phyloP scores from a whole-genome alignment of 2,113 vertebrate species.

The Phoenicopterus ruber region DNA sequence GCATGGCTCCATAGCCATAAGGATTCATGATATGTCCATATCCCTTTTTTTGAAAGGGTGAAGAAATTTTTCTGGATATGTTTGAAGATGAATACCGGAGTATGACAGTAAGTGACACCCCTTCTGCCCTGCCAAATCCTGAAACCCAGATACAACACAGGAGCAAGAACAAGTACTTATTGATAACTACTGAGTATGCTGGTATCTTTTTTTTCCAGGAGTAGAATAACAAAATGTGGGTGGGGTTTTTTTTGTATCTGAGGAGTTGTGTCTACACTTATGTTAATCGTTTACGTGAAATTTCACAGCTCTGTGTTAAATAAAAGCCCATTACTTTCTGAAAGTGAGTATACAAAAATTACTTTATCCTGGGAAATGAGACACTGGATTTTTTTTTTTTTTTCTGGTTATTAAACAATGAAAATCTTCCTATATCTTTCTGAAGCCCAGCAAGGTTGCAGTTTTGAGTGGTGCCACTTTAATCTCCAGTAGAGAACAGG shows the following conservation, averaged over 20 bases:
- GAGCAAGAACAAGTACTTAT: not conserved
- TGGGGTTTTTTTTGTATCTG: not conserved
- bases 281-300: not conserved
- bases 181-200: not conserved
- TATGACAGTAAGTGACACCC: slow-evolving; percentile 86
- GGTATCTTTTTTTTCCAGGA: not conserved
- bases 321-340: not conserved
- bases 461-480: not conserved
- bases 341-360: not conserved
- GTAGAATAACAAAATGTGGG: not conserved
- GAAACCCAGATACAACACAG: not conserved
- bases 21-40: not conserved
- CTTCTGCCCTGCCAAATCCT: not conserved
- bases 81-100: slow-evolving; percentile 98
- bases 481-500: not conserved
- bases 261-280: not conserved
- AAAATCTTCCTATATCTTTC: not conserved
- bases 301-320: not conserved
- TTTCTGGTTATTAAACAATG: not conserved
- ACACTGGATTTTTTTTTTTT: not conserved
- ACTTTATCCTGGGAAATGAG: not conserved
- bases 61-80: slow-evolving; percentile 99
- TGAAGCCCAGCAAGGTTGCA: not conserved
- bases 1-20: not conserved
- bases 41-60: slow-evolving; percentile 78